Conservation (phyloP, 1,140 invertebrate genomes). For the Piezodorus guildinii region DNA sequence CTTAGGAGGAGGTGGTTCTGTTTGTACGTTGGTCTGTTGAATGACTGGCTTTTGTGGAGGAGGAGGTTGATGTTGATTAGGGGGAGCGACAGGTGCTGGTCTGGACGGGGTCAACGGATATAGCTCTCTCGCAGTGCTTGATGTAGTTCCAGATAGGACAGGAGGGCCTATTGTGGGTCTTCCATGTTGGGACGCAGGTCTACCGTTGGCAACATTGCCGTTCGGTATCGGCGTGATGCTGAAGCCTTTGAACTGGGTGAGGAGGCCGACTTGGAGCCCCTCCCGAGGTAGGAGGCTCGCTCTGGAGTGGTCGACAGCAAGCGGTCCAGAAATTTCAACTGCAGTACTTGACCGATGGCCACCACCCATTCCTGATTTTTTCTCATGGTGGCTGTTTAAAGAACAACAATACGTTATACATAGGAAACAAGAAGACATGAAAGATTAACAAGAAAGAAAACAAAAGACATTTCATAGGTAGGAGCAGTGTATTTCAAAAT, state of each 20-base stretch:
- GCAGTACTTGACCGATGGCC: neutral
- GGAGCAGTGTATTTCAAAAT: no score
- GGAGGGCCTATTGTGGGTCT: slow-evolving; percentile 53
- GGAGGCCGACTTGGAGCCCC: slow-evolving; percentile 45
- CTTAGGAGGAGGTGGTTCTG: neutral
- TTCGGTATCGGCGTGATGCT: slow-evolving; percentile 55
- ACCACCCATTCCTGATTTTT: slow-evolving; percentile 16
- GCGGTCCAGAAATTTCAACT: slow-evolving; percentile 25
- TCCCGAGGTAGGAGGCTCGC: slow-evolving; percentile 35
- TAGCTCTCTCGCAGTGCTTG: slow-evolving; percentile 56
- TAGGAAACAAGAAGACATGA: slow-evolving; percentile 6
- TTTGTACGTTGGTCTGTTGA: neutral
- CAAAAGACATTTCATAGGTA: no score
- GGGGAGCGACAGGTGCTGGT: slow-evolving; percentile 27
- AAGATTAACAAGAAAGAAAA: neutral
- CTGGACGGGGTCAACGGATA: slow-evolving; percentile 2
- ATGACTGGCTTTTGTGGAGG: neutral
- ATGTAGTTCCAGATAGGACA: slow-evolving; percentile 61
- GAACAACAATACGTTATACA: slow-evolving; percentile 13
- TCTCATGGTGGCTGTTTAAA: slow-evolving; percentile 23
- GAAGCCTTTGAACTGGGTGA: slow-evolving; percentile 77
- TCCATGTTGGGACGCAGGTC: neutral
- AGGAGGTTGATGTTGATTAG: neutral
- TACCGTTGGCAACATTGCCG: neutral
- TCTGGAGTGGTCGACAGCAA: slow-evolving; percentile 23